These are phyloP conservation scores for Oenanthe melanoleuca DNA, from an alignment of 2,113 vertebrate species.

Conservation along the genomic window DNA sequence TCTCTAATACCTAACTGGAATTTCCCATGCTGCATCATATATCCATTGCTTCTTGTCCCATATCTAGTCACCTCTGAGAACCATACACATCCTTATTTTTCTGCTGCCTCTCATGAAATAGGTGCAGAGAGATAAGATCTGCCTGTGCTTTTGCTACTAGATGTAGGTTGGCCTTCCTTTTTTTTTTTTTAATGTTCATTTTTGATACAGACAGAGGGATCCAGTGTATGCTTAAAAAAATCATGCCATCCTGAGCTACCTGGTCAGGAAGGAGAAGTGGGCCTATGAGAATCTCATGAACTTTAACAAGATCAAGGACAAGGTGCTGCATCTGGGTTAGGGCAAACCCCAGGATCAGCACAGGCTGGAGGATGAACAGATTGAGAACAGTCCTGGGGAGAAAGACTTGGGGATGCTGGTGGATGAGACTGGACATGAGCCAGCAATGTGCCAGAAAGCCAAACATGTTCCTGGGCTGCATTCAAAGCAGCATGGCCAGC, in stretches of 20 bases:
- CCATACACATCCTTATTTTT: background rate
- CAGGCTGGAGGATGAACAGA: background rate
- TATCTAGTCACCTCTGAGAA: background rate
- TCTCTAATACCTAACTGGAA: background rate
- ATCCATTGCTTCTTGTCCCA: background rate
- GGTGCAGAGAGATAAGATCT: background rate
- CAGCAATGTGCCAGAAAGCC: background rate
- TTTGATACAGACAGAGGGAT: background rate
- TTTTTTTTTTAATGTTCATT: background rate
- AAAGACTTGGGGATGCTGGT: background rate
- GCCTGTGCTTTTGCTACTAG: background rate
- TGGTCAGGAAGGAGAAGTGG: background rate
- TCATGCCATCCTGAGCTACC: background rate
- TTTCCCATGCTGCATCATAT: background rate
- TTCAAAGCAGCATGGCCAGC: rapidly evolving
- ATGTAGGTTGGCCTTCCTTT: background rate
- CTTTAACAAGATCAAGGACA: background rate
- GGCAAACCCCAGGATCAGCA: rapidly evolving
- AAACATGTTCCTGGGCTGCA: rapidly evolving
- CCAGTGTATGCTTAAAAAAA: rapidly evolving
- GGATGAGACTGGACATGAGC: background rate
- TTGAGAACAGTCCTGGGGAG: rapidly evolving
- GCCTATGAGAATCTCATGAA: background rate
- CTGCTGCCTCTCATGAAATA: background rate
- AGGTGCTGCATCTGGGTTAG: background rate